Evolutionary conservation across 1,140 invertebrate species (phyloP), one percentile per base, ranked within the genome.

Genomic region (Nylanderia fulva): DNA sequence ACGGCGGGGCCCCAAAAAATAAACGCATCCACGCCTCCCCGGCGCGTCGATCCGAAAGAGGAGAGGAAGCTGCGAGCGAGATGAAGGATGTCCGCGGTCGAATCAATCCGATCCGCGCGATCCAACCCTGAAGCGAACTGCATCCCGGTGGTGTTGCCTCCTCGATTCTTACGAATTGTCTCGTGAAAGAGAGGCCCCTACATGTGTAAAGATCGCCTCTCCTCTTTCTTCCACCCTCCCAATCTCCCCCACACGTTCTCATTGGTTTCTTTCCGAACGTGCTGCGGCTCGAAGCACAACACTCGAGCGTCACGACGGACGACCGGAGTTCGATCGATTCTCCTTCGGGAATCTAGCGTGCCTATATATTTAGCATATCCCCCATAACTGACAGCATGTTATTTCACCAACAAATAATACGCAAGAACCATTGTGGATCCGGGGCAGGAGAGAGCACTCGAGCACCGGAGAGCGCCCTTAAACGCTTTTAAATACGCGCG

Each of bases 321-420:
- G 77, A 69, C 63, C 74, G 64, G 77, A 87, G 85, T 85, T 88
- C 86, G 85, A 89, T 90, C 90, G 91, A 91, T 92, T 85, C 90
- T 89, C 90, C 82, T 89, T 86, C 85, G 88, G 52, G 77, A 85
- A 89, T 88, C 66, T 84, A 91, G 74, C 85, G 86, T 85, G 77
- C 84, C 90, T 91, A 88, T 93, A 91, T 93, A 91, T 93, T 93
- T 93, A 93, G 92, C 91, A 92, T 92, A 92, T 93, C 92, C 87
- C 85, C 86, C 71, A 77, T 90, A 92, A 92, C 92, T 93, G 93
- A 93, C 93, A 93, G 92, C 92, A 90, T 93, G 93, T 93, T 93
- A 93, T 93, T 93, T 93, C 89, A 92, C 92, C 92, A 93, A 93
- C 92, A 93, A 93, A 93, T 93, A 93, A 93, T 93, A 93, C 90